Evolutionary conservation across 1,140 invertebrate species (phyloP).

Genomic region (Akabosia matsudoensis): DNA sequence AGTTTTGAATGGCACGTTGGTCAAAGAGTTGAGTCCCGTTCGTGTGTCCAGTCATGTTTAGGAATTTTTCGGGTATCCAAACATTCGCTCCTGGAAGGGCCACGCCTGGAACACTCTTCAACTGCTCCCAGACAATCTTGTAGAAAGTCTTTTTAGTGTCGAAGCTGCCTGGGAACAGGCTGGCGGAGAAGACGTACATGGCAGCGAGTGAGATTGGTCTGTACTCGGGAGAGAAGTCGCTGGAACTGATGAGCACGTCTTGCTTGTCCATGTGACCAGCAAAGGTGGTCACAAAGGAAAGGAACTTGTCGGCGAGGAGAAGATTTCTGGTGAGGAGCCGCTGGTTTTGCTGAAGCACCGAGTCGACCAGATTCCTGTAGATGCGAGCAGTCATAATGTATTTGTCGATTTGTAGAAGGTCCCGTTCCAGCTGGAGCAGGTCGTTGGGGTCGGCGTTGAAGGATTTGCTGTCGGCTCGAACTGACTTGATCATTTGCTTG

Average conservation of each 20-base stretch:
- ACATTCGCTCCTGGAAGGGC: conserved; percentile 69
- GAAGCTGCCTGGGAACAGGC: conserved; percentile 30
- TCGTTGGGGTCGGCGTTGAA: conserved; percentile 58
- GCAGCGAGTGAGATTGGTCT: conserved; percentile 45
- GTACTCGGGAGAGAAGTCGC: conserved; percentile 35
- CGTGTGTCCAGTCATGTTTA: conserved; percentile 57
- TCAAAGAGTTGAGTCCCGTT: conserved; percentile 59
- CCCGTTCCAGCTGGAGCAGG: conserved; percentile 63
- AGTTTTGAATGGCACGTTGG: conserved; percentile 59
- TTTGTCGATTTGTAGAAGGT: conserved; percentile 63
- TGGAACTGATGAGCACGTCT: conserved; percentile 39
- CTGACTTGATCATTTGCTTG: conserved; percentile 64
- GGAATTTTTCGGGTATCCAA: conserved; percentile 69
- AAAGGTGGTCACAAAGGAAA: conserved; percentile 31
- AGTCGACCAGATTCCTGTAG: conserved; percentile 57
- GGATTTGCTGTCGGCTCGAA: conserved; percentile 64
- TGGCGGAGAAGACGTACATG: conserved; percentile 33
- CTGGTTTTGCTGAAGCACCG: conserved; percentile 10
- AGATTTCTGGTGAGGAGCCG: not conserved
- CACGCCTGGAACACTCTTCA: conserved; percentile 62
- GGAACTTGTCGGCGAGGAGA: conserved; percentile 37
- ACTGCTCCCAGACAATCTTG: conserved; percentile 37
- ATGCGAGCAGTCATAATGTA: conserved; percentile 62
- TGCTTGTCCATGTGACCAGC: conserved; percentile 40
- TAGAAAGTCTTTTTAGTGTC: conserved; percentile 38